phyloP scores from a whole-genome alignment of 2,888 invertebrate species.

The Chelonus formosanus region DNA sequence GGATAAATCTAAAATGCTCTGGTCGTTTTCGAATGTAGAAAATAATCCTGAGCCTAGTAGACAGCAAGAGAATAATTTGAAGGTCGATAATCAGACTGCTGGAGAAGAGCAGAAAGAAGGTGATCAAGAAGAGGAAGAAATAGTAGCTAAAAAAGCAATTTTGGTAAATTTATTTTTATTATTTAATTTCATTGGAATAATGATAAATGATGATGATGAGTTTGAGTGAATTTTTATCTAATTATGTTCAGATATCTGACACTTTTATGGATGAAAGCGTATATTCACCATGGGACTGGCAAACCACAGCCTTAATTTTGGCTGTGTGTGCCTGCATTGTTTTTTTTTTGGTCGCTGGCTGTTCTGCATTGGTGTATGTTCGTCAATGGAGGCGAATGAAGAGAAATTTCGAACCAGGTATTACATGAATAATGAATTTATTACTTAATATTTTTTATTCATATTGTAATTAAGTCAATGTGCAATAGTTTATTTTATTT shows the following conservation, averaged over 20 bases:
- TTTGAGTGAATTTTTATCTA: not conserved
- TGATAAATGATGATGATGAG: not conserved
- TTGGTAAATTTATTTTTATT: no score
- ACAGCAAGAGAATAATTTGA: conserved; percentile 9
- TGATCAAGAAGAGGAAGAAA: not conserved
- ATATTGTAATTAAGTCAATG: no score
- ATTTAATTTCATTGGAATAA: not conserved
- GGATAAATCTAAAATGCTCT: conserved; percentile 4
- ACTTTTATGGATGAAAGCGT: conserved; percentile 51
- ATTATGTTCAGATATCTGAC: not conserved
- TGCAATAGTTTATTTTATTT: not conserved
- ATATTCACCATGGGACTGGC: conserved; percentile 76
- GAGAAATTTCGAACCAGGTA: conserved; percentile 80
- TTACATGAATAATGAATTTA: conserved; percentile 50
- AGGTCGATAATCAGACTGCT: not conserved
- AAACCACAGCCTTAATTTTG: conserved; percentile 76
- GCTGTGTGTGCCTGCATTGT: conserved; percentile 81
- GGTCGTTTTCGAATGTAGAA: conserved; percentile 20
- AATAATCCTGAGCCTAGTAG: conserved; percentile 13
- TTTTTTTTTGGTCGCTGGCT: conserved; percentile 81
- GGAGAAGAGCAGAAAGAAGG: not conserved
- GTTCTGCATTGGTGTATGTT: conserved; percentile 80
- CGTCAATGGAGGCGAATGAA: conserved; percentile 83
- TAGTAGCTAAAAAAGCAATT: no score
- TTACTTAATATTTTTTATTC: no score